Evolutionary conservation across 1,140 invertebrate genomes (phyloP), one percentile per base, ranked within the genome.

Genomic region (Eriosoma lanigerum): DNA sequence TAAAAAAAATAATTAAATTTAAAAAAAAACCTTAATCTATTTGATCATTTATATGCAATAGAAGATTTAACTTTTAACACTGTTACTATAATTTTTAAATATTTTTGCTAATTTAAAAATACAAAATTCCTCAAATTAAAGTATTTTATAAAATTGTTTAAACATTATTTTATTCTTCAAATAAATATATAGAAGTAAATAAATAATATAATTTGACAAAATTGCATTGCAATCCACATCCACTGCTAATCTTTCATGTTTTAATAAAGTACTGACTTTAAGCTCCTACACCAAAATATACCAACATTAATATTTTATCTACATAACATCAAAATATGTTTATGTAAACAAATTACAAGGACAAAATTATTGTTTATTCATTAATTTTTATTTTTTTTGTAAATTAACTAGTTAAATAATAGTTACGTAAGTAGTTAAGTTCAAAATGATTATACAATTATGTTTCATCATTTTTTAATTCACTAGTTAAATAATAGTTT

Each of bases 231-330:
- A 60, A 29, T 60, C 58, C 26, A 60, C 58, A 2, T 58, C 24
- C 3, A 0, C 56, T 29, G 15, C 26, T 29, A 19, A 29, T 17
- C 26, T 29, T n/a, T n/a, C n/a, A n/a, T n/a, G n/a, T n/a, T n/a
- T n/a, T n/a, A n/a, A n/a, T n/a, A n/a, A n/a, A n/a, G 17, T 60
- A 60, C 3, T 60, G 26, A 29, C 17, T 60, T 60, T 5, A 60
- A 60, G 5, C 58, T 60, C 26, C 58, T 60, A 60, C 26, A 60
- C 58, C 58, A 60, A 60, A 60, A 60, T 60, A 60, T 29, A 60
- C 8, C 19, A 60, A 60, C 29, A 60, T 60, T 60, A 60, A 60
- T 60, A 60, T 60, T 60, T 60, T 60, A 60, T 12, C 26, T 8
- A 60, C 58, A 60, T 15, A 60, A 60, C 24, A 29, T 29, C 29